phyloP scores from a whole-genome alignment of 2,113 vertebrate species.

The Gracilinanus agilis region DNA sequence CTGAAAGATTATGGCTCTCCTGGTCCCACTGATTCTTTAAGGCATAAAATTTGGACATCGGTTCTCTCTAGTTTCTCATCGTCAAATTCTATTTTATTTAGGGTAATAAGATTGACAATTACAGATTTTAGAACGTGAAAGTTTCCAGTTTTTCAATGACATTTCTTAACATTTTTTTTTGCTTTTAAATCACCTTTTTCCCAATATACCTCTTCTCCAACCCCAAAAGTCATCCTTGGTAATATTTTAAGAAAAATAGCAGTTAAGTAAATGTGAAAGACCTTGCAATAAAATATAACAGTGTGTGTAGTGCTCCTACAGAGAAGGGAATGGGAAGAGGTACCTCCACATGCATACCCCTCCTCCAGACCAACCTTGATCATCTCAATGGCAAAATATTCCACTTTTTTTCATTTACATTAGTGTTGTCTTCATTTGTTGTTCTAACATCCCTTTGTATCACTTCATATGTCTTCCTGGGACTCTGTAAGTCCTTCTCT shows the following conservation, averaged over 20 bases:
- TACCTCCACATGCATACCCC: too few species aligned
- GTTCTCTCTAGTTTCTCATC: not conserved
- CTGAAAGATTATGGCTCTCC: constrained; percentile 43
- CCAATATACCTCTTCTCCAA: not conserved
- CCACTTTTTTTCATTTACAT: too few species aligned
- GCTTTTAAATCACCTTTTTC: not conserved
- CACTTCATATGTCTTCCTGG: too few species aligned
- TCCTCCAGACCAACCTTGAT: too few species aligned
- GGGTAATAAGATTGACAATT: not conserved
- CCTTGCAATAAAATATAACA: not conserved
- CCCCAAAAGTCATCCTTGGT: not conserved
- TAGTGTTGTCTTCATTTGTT: too few species aligned
- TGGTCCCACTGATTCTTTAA: not conserved
- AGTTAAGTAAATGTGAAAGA: not conserved
- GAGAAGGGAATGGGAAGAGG: too few species aligned
- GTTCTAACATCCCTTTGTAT: too few species aligned
- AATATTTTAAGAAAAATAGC: not conserved
- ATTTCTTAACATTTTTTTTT: not conserved
- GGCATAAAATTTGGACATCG: not conserved
- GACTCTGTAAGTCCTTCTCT: too few species aligned
- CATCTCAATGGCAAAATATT: too few species aligned
- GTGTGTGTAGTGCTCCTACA: not conserved
- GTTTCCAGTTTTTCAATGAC: not conserved
- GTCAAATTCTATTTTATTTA: not conserved
- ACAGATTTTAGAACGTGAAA: not conserved